phyloP scores from a whole-genome alignment of 2,113 vertebrate genomes.

The Artemisiospiza belli region DNA sequence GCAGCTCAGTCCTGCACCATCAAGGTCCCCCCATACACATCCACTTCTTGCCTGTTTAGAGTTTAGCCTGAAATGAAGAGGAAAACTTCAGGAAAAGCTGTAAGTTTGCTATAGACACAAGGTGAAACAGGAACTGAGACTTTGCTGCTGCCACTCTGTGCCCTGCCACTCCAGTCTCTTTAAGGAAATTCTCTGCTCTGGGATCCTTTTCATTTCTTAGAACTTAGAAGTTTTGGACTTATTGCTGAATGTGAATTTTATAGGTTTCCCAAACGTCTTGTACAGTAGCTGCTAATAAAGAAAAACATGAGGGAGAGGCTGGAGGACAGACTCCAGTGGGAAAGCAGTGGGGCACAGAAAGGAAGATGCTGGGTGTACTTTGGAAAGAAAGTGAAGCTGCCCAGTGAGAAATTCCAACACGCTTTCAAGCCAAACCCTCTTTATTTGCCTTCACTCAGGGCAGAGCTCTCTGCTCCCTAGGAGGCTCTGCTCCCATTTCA shows the following conservation, averaged over 20 bases:
- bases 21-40: neutral
- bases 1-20: neutral
- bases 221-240: neutral
- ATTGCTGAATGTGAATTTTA: constrained; percentile 31
- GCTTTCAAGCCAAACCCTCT: neutral
- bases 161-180: neutral
- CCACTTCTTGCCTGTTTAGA: neutral
- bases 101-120: neutral
- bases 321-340: neutral
- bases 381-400: neutral
- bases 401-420: neutral
- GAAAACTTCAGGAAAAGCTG: neutral
- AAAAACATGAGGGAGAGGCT: neutral
- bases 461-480: neutral
- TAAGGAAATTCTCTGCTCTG: constrained; percentile 25
- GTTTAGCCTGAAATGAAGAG: neutral
- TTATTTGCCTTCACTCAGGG: neutral
- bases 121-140: neutral
- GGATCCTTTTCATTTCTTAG: constrained; percentile 9
- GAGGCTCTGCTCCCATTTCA: neutral
- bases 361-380: neutral
- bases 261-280: constrained; percentile 3
- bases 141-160: neutral
- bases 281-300: constrained; percentile 39
- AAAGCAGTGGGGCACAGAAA: neutral